These are phyloP conservation scores for human DNA, from an alignment of 2,113 vertebrate species.

Conservation along the genomic window GRCh38 chr4:7390001-7390500, in stretches of 20 bases:
- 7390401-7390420: accelerated
- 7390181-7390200: too few species aligned
- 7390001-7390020: not conserved
- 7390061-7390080: not conserved
- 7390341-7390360: not conserved
- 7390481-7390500: accelerated
- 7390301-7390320: not conserved
- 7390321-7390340: not conserved
- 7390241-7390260: not conserved
- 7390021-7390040: not conserved
- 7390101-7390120: not conserved
- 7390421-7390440: accelerated
- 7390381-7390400: not conserved
- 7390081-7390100: not conserved
- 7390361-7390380: not conserved
- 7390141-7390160: not conserved
- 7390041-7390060: not conserved
- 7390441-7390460: too few species aligned
- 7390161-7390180: not conserved
- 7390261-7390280: not conserved
- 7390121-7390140: not conserved
- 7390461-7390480: not conserved
- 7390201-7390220: not conserved
- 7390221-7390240: not conserved
- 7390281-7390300: not conserved